Evolutionary conservation across 2,888 invertebrate genomes (phyloP), one percentile per base, ranked within the genome.

Genomic region (Lumbricus terrestris): DNA sequence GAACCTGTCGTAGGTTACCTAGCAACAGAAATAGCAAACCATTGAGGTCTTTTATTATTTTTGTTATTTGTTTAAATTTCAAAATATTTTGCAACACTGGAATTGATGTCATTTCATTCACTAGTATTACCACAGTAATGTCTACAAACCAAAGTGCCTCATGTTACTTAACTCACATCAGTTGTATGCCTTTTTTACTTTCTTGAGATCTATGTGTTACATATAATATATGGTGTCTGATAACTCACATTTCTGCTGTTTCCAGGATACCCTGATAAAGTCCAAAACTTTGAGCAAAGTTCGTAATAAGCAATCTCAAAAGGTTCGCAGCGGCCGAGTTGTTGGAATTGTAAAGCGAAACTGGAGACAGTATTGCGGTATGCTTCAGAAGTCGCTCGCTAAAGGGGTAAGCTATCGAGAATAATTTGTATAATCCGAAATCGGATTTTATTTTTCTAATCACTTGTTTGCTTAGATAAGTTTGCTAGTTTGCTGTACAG

Each of bases 301-400:
- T 34, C 8, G 37, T 34, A 85, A 37, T 23, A 37, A 37, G 13
- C 33, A 8, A 37, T 4, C 82, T 34, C 38, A 33, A 20, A 91
- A 89, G 54, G 69, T 91, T 20, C 94, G 97, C 3, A 97, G 97
- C 0, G 98, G 97, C 0, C 95, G 96, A 92, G 96, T 98, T 90
- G 98, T 99, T n/a, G 99, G 98, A 1, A 98, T 99, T 92, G 97
- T 99, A 91, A 96, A 97, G 92, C 96, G 99, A 90, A 99, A 99
- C 94, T 99, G 99, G 98, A 96, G 98, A 83, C 99, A 98, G 94
- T 99, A 99, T 95, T 99, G 99, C 95, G 99, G 99, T 29, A 98
- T 99, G 93, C 95, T 99, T 90, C 96, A 97, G 94, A 96, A 97
- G 0, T 97, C 97, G 94, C 96, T 96, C 35, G 95, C 97, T 85